Evolutionary conservation across 2,888 invertebrate genomes (phyloP).

Genomic region (Brenthis hecate): DNA sequence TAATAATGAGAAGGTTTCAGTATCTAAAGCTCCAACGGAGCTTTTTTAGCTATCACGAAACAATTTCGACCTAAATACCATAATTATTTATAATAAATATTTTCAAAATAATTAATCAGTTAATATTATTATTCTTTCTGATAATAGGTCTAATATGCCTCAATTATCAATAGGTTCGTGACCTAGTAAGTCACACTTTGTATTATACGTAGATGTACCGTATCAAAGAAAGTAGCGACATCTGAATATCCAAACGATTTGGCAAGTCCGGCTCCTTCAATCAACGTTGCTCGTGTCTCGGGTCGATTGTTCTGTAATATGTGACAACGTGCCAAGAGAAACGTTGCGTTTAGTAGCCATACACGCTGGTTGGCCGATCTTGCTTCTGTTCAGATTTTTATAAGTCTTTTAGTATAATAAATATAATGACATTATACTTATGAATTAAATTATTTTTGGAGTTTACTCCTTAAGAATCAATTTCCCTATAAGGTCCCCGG

Average conservation of each 20-base stretch:
- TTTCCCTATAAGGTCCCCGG: no score
- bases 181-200: not conserved
- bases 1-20: no score
- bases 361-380: conserved; percentile 55
- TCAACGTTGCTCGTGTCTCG: conserved; percentile 64
- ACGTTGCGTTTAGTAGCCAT: conserved; percentile 69
- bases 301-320: conserved; percentile 71
- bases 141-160: not conserved
- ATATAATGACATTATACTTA: no score
- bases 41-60: no score
- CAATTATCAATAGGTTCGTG: not conserved
- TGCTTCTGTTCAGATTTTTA: conserved; percentile 51
- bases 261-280: conserved; percentile 52
- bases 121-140: no score
- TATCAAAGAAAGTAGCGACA: conserved; percentile 68
- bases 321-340: conserved; percentile 68
- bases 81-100: no score
- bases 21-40: no score
- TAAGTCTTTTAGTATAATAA: no score
- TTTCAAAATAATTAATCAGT: no score
- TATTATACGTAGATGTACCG: conserved; percentile 48
- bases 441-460: no score
- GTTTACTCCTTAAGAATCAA: no score
- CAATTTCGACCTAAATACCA: no score
- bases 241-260: conserved; percentile 50